Evolutionary conservation across 2,888 invertebrate species (phyloP).

Genomic region (Eucriotettix oculatus): DNA sequence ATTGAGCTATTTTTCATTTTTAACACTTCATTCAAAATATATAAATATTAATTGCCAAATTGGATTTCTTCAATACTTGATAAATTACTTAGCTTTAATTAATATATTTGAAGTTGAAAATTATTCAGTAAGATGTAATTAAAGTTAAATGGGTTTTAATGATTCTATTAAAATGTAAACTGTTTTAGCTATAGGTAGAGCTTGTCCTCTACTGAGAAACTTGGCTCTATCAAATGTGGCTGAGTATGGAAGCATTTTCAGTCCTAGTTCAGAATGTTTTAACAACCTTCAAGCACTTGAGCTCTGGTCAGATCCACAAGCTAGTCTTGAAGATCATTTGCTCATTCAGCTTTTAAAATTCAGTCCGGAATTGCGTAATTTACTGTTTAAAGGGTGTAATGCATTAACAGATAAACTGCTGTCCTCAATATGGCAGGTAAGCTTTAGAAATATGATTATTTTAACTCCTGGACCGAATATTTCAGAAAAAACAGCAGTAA

Average conservation of each 20-base stretch:
- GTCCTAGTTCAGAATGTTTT: slow-evolving; percentile 12
- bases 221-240: slow-evolving; percentile 20
- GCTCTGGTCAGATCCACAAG: slow-evolving; percentile 18
- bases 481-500: not conserved
- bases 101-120: too few species aligned
- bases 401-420: slow-evolving; percentile 17
- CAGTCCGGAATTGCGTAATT: slow-evolving; percentile 17
- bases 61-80: too few species aligned
- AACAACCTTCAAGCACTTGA: slow-evolving; percentile 18
- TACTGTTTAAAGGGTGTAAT: slow-evolving; percentile 19
- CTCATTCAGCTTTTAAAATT: slow-evolving; percentile 19
- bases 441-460: not conserved
- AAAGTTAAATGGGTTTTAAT: too few species aligned
- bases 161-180: not conserved
- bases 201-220: slow-evolving; percentile 21
- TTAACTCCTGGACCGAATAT: not conserved
- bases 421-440: slow-evolving; percentile 18
- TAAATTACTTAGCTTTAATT: too few species aligned
- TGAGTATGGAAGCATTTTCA: slow-evolving; percentile 12
- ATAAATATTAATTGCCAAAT: too few species aligned
- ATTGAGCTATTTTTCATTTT: too few species aligned
- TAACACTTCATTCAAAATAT: too few species aligned
- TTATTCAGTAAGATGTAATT: too few species aligned
- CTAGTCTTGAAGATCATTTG: slow-evolving; percentile 14
- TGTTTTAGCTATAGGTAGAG: slow-evolving; percentile 18